Conservation (phyloP, 2,888 invertebrate species). For the Drosophila neotestacea region DNA sequence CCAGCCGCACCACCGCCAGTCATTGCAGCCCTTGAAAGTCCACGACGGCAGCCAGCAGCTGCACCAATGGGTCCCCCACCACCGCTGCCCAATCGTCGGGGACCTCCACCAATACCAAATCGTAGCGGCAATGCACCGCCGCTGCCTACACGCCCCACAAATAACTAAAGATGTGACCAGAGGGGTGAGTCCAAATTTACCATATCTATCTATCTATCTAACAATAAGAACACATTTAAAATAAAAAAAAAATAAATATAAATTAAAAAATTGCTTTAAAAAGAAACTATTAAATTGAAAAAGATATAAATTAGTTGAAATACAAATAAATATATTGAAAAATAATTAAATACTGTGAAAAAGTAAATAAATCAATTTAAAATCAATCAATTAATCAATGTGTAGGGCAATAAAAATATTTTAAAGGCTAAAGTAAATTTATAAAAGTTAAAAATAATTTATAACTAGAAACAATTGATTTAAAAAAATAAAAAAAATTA, state of each 20-base stretch:
- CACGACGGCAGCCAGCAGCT: slow-evolving; percentile 53
- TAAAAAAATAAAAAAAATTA: slow-evolving; percentile 33
- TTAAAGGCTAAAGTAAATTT: slow-evolving; percentile 5
- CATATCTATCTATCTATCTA: background rate
- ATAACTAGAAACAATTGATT: too few relatives aligned
- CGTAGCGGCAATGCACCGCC: slow-evolving; percentile 84
- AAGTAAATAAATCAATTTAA: slow-evolving; percentile 1
- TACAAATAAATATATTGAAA: background rate
- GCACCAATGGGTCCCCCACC: slow-evolving; percentile 87
- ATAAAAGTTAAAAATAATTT: slow-evolving; percentile 5
- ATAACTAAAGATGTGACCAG: slow-evolving; percentile 69
- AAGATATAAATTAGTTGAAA: too few relatives aligned
- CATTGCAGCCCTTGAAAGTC: slow-evolving; percentile 55
- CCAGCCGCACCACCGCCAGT: slow-evolving; percentile 85
- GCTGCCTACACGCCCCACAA: slow-evolving; percentile 83
- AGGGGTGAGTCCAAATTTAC: slow-evolving; percentile 46
- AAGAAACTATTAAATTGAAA: background rate
- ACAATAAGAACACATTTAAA: background rate
- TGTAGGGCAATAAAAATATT: too few relatives aligned
- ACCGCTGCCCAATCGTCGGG: slow-evolving; percentile 87
- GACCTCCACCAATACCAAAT: slow-evolving; percentile 85
- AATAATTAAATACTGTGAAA: background rate
- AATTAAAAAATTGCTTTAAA: background rate
- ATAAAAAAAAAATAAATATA: background rate
- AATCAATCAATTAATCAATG: background rate